Conservation (phyloP, 2,113 vertebrate species). For the Labeo rohita region DNA sequence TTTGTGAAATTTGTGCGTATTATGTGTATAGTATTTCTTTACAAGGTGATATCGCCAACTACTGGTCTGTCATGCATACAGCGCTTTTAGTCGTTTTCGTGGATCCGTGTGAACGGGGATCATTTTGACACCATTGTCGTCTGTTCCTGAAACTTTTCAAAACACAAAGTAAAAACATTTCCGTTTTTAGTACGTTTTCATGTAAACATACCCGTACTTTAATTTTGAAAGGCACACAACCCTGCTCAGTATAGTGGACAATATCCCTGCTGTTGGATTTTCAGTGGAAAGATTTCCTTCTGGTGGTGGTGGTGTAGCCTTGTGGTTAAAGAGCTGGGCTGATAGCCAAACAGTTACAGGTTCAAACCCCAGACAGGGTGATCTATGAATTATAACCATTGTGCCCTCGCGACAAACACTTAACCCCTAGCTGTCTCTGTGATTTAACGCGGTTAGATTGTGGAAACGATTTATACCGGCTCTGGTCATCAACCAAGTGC, state of each 20-base stretch:
- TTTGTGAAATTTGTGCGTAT: background rate
- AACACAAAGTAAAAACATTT: no score
- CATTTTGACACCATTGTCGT: background rate
- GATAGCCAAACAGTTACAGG: conserved; percentile 15
- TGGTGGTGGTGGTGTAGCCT: conserved; percentile 12
- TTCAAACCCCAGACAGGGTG: conserved; percentile 5
- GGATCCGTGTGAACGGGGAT: background rate
- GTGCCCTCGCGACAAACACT: conserved; percentile 3
- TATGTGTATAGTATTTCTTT: background rate
- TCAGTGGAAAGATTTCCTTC: conserved; percentile 5
- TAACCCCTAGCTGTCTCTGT: background rate
- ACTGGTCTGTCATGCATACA: no score
- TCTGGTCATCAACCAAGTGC: conserved; percentile 9
- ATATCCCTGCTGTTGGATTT: conserved; percentile 3
- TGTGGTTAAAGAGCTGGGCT: conserved; percentile 13
- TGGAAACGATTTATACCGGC: conserved; percentile 7
- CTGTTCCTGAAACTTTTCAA: background rate
- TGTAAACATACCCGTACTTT: background rate
- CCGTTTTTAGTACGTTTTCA: background rate
- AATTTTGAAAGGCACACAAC: background rate
- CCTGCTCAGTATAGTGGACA: background rate
- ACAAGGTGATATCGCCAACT: no score
- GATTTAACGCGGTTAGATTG: background rate
- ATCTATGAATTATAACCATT: conserved; percentile 17
- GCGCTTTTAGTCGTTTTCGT: background rate